A percentile compares a stretch with the other conserved stretches of the same genome.
Evolutionary conservation across 2,888 invertebrate species (phyloP).

Genomic region (Cenopis cana): DNA sequence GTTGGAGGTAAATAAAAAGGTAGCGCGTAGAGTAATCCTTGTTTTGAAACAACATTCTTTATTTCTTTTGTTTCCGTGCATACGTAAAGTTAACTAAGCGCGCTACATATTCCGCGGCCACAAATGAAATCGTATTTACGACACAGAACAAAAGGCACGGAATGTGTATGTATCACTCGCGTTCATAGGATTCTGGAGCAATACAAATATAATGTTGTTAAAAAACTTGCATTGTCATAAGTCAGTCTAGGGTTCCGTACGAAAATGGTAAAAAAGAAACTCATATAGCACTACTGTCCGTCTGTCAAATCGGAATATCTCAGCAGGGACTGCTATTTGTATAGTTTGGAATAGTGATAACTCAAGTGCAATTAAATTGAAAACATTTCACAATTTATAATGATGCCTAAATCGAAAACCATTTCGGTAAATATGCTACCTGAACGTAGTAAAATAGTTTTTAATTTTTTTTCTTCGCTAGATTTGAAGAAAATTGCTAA

Average conservation of each 20-base stretch:
- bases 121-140: constrained; percentile 21
- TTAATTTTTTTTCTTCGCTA: no score
- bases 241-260: neutral
- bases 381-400: no score
- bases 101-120: constrained; percentile 14
- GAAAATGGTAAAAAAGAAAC: no score
- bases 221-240: neutral
- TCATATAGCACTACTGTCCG: no score
- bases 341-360: neutral
- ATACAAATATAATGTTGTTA: neutral
- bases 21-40: constrained; percentile 27
- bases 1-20: constrained; percentile 33
- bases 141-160: constrained; percentile 13
- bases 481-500: no score
- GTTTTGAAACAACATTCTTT: constrained; percentile 24
- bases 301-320: neutral
- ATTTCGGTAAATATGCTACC: no score
- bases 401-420: no score
- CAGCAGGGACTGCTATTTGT: neutral
- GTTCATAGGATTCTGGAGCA: neutral
- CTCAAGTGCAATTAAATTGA: neutral
- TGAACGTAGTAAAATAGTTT: no score
- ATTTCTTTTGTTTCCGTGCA: constrained; percentile 28
- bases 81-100: constrained; percentile 29
- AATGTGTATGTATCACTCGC: constrained; percentile 16